Evolutionary conservation across 2,797 vertebrate genomes (phyloP), one percentile per base, ranked within the genome.

Genomic region (Enteromius afrohamiltoni): DNA sequence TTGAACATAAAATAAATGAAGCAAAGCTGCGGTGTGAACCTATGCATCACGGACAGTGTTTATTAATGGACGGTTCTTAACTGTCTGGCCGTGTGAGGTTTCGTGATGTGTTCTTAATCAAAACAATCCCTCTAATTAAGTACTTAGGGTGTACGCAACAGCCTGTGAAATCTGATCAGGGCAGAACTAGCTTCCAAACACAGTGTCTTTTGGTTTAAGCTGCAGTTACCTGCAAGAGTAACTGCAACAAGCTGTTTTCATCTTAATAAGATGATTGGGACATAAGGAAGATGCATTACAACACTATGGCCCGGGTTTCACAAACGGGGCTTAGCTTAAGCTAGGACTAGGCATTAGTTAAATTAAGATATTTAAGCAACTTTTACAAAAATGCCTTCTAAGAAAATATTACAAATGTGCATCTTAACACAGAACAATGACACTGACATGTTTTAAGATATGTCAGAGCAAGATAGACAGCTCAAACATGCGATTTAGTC

Each of bases 1-100:
- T 45, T 23, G 42, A 74, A 23, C 21, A 64, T 64, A 73, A 71
- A 64, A 74, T 34, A 49, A 74, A 65, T 65, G 45, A 53, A 65
- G 71, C 45, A 21, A 76, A 82, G 10, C 29, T 11, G 14, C 40
- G 10, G 19, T 19, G 17, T 47, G 23, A 45, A 64, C 77, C 77
- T 17, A 26, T 6, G 49, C 9, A 17, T 80, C 53, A 69, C 10
- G 5, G 21, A 42, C 19, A 16, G 16, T 79, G 69, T 34, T 67
- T 70, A 60, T 31, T 80, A 75, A 58, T 26, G 49, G 23, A 42
- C 45, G 1, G 37, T 6, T 16, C 21, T 47, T 70, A 37, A 34
- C 26, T 8, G 40, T 53, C 34, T n/a, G 29, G 19, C 68, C 5
- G 26, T 65, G 47, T 65, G 49, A 85, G 26, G 31, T 45, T 64